A percentile compares a stretch with the other conserved stretches of the same genome.
Evolutionary conservation across 2,113 vertebrate species (phyloP).

Genomic region (Condylura cristata): DNA sequence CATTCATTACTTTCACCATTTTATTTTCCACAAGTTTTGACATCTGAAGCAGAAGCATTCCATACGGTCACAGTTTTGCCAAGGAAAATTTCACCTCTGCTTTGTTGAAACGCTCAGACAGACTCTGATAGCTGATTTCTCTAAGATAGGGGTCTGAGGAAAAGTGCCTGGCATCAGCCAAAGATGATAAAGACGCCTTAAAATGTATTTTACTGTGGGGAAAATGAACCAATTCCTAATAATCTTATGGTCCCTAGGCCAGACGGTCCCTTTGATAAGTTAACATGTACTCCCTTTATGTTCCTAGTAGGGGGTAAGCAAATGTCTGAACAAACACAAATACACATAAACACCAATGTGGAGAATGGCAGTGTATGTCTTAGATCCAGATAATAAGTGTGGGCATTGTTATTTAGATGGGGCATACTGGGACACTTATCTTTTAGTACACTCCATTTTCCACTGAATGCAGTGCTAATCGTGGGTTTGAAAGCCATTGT

Average conservation of each 20-base stretch:
- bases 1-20: neutral
- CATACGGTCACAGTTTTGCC: neutral
- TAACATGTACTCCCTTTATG: slow-evolving; percentile 86
- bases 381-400: slow-evolving; percentile 85
- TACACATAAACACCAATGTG: slow-evolving; percentile 83
- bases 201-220: slow-evolving; percentile 83
- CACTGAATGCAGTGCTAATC: slow-evolving; percentile 87
- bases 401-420: slow-evolving; percentile 88
- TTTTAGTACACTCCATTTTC: slow-evolving; percentile 88
- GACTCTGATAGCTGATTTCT: neutral
- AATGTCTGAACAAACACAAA: slow-evolving; percentile 86
- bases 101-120: neutral
- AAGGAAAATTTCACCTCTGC: neutral
- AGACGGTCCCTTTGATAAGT: slow-evolving; percentile 86
- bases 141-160: neutral
- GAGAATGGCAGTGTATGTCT: slow-evolving; percentile 84
- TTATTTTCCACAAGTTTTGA: neutral
- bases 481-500: slow-evolving; percentile 86
- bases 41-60: neutral
- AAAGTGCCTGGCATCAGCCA: slow-evolving; percentile 66
- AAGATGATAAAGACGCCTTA: slow-evolving; percentile 77
- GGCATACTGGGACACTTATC: slow-evolving; percentile 88
- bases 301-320: slow-evolving; percentile 85
- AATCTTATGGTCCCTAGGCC: slow-evolving; percentile 84
- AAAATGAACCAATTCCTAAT: slow-evolving; percentile 87